A percentile compares a stretch with the other conserved stretches of the same genome.
Conservation (phyloP, 2,797 vertebrate genomes). For the Fistularia commersonii region DNA sequence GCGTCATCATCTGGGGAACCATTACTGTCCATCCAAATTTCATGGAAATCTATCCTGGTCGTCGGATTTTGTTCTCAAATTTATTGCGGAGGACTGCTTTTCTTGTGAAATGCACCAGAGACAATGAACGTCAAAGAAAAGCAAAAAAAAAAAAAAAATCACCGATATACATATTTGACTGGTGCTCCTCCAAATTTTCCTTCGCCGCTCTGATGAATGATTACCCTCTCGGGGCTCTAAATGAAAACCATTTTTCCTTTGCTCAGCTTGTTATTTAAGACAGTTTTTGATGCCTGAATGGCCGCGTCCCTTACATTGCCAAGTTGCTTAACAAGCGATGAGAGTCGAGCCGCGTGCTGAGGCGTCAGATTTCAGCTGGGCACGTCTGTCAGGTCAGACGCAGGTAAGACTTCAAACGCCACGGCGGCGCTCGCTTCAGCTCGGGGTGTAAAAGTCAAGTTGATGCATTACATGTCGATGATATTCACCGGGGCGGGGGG, state of each 20-base stretch:
- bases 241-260: conserved; percentile 24
- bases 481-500: too few species aligned
- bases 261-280: conserved; percentile 65
- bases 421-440: not conserved
- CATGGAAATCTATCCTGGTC: too few species aligned
- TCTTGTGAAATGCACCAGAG: not conserved
- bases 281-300: conserved; percentile 46
- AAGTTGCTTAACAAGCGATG: conserved; percentile 46
- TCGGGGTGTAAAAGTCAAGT: not conserved
- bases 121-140: too few species aligned
- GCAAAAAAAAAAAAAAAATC: not conserved
- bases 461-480: too few species aligned
- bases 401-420: conserved; percentile 31
- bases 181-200: conserved; percentile 22
- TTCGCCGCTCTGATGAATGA: conserved; percentile 16
- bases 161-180: not conserved
- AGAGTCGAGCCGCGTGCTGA: conserved; percentile 33
- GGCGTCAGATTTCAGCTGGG: conserved; percentile 43
- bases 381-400: conserved; percentile 31
- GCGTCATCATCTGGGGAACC: too few species aligned
- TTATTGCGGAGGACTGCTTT: not conserved
- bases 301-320: conserved; percentile 45
- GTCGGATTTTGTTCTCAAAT: too few species aligned
- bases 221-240: conserved; percentile 34
- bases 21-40: too few species aligned